Base-by-base conservation (phyloP, 2,888 invertebrate species). In the Chymomyza procnemis region DNA sequence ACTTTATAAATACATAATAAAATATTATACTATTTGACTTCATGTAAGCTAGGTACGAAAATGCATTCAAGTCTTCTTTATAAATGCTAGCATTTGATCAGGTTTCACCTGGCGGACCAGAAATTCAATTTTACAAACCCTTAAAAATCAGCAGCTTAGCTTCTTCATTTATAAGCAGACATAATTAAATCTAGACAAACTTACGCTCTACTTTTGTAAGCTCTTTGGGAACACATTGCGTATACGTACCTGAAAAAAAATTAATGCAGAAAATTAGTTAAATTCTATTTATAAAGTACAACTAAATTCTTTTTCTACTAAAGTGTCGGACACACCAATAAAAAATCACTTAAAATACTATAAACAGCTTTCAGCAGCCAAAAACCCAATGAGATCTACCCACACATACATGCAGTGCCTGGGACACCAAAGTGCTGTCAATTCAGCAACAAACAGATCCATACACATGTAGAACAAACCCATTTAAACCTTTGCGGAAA, bases 181-280 rank as follows among this genome's bases (percentile, higher is more conserved):
- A 26, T 26, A 4, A 4, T 26, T 26, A 26, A 6, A 1, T 26
- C 26, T 5, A 26, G 3, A 8, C 12, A 41, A 41, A 41, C 34
- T 41, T 41, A 41, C 34, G 6, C 12, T 5, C 12, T 41, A 12
- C 12, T 41, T 1, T 12, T 41, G 12, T 41, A 12, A 41, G 12
- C 9, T 41, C 12, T 4, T 41, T 41, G 9, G 9, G 12, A 2
- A 12, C 12, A 58, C 65, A 73, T 65, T 62, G 65, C 52, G 69
- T 22, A 80, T 79, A 83, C 82, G 79, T 83, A 83, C 82, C 82
- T 82, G 64, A 61, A 83, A 82, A 79, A 71, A 14, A 68, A 55
- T 21, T 67, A 56, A 26, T 41, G 61, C 56, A 70, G 22, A 22
- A 64, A 64, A 74, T 83, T 78, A 64, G 70, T 74, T 34, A 54